Base-by-base conservation (phyloP, 2,888 invertebrate genomes). In the Creontiades dilutus region DNA sequence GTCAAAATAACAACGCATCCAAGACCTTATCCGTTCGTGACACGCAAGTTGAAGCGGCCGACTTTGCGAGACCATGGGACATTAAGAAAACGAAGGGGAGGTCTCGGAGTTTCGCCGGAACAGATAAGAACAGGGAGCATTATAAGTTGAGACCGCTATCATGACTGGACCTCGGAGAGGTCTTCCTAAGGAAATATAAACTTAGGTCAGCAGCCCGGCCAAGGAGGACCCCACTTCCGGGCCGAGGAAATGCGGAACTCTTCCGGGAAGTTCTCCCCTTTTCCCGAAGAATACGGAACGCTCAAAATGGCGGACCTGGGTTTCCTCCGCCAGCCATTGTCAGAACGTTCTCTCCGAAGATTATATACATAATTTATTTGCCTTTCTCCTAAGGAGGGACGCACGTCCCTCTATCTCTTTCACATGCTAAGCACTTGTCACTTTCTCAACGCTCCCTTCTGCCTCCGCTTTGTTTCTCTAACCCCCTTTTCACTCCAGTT, bases 361-460 rank as follows among this genome's bases (percentile, higher is more conserved):
- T 85, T 37, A 85, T 85, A 85, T 68, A 85, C 68, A 85, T 85
- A 85, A 85, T 85, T 61, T 85, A 85, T 85, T 85, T 85, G 61
- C 11, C 85, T 37, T 37, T 85, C 85, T 61, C 37, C 12, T 37
- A 61, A 85, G 57, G 46, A 61, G 61, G 85, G 47, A 85, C 85
- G 55, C 48, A 47, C 85, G 55, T 55, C 85, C 55, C 61, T 86
- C 68, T 76, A 68, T 86, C 86, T 75, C 86, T 86, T 86, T 86
- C 86, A 86, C 47, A 86, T 86, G 86, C 86, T 86, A 86, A 86
- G 76, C 86, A 55, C 85, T 86, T 86, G 86, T 86, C 86, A 86
- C 76, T 86, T 68, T 86, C 86, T 68, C 86, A 75, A 76, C 75
- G 46, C 48, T 48, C 46, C 85, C 28, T 85, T 61, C 27, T 19